Evolutionary conservation across 2,888 invertebrate species (phyloP), one percentile per base, ranked within the genome.

Genomic region (Cyclophora punctaria): DNA sequence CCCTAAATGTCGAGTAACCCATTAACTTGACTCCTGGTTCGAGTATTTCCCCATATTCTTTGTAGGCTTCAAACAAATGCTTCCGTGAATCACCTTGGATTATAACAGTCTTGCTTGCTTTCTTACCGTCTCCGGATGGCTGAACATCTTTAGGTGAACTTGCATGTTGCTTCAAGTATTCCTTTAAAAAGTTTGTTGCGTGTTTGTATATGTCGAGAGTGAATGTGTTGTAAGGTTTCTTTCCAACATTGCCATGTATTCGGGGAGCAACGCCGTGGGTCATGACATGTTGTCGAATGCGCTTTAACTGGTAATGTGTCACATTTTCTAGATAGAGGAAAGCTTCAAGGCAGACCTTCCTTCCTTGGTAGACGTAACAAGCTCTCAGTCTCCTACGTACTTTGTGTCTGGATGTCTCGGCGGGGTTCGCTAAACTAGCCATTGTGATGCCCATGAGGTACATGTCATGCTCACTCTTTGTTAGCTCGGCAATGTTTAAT

Each of bases 381-480:
- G 94, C 93, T 49, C 94, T 83, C 49, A 94, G 83, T 72, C 94
- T 89, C 78, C 93, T 90, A 46, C 94, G 82, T 58, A 94, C 93
- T 69, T 93, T 94, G 61, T 93, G 93, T 34, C 93, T 82, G 0
- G 92, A 92, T 0, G 93, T 93, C 54, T 92, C 92, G 50, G 93
- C 92, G 20, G 93, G 93, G 75, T 94, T 94, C 0, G 93, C 92
- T 59, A 94, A 82, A 63, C 94, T 94, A 0, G 94, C 94, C 94
- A 94, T 94, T 3, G 94, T 94, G 37, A 95, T 93, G n/a, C 94
- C 94, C 94, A 94, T 94, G 64, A 94, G 81, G 71, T 95, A 95
- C 94, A 95, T 94, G 75, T 94, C 94, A 75, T 94, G 94, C 75
- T 95, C 94, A 50, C 93, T 93, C 79, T 94, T 94, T 0, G 94